phyloP scores from a whole-genome alignment of 2,888 invertebrate genomes.

The Cantharis rufa region DNA sequence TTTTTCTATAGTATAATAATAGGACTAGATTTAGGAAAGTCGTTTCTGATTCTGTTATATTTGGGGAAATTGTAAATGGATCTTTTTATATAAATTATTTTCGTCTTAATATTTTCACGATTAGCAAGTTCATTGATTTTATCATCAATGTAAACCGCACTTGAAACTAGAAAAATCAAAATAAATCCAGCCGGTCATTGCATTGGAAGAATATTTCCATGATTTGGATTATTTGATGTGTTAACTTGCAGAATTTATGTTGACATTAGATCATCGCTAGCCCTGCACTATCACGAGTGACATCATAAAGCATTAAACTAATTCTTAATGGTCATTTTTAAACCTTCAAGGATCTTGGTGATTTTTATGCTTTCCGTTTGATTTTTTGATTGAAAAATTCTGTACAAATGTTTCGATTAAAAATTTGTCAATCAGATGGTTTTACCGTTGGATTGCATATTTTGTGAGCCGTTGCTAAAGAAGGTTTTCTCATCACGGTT shows the following conservation, averaged over 20 bases:
- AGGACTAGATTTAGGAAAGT: conserved; percentile 7
- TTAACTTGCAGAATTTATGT: neutral
- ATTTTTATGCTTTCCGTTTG: neutral
- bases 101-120: neutral
- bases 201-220: neutral
- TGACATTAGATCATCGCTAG: neutral
- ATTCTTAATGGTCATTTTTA: neutral
- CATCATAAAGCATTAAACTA: neutral
- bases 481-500: neutral
- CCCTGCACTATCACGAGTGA: neutral
- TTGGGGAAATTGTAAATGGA: neutral
- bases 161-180: neutral
- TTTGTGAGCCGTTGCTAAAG: neutral
- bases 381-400: too few relatives aligned
- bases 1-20: conserved; percentile 6
- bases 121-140: neutral
- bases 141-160: neutral
- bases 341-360: neutral
- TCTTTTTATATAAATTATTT: neutral
- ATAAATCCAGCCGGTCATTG: neutral
- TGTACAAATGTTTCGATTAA: too few relatives aligned
- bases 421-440: too few relatives aligned
- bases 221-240: neutral
- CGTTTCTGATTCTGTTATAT: conserved; percentile 4
- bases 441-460: neutral